Conservation (phyloP, 2,888 invertebrate species). For the Chorisops tibialis region DNA sequence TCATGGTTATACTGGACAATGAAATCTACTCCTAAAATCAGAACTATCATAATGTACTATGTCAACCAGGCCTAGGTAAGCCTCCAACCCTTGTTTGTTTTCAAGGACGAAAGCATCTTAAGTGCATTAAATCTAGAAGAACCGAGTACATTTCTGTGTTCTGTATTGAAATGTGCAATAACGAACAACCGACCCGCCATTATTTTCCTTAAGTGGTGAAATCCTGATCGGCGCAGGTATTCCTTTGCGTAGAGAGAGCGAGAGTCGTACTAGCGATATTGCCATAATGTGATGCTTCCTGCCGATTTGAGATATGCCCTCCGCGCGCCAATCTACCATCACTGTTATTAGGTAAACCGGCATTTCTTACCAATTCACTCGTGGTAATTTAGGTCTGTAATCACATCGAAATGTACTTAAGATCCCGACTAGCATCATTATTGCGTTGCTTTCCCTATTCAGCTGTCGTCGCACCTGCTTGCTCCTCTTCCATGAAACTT, state of each 20-base stretch:
- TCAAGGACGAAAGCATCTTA: neutral
- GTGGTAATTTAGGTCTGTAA: conserved; percentile 20
- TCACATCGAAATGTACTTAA: conserved; percentile 13
- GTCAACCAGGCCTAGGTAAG: neutral
- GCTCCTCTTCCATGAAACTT: neutral
- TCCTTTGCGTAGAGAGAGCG: too few relatives aligned
- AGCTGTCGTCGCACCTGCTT: neutral
- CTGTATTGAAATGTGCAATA: too few relatives aligned
- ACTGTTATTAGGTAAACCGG: conserved; percentile 8
- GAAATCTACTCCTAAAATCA: too few relatives aligned
- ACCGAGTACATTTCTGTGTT: too few relatives aligned
- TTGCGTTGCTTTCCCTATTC: neutral
- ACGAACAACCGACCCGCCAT: too few relatives aligned
- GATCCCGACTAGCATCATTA: neutral
- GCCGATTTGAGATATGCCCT: too few relatives aligned
- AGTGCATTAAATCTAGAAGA: neutral
- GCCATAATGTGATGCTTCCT: too few relatives aligned
- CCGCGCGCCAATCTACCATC: neutral
- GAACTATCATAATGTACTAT: too few relatives aligned
- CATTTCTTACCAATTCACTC: conserved; percentile 18
- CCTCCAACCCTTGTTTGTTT: neutral
- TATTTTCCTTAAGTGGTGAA: too few relatives aligned
- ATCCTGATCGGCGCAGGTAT: too few relatives aligned
- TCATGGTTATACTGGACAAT: too few relatives aligned
- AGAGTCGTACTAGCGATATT: too few relatives aligned